These are phyloP conservation scores for Capreolus pygargus DNA, from an alignment of 2,113 vertebrate genomes.

Conservation along the genomic window DNA sequence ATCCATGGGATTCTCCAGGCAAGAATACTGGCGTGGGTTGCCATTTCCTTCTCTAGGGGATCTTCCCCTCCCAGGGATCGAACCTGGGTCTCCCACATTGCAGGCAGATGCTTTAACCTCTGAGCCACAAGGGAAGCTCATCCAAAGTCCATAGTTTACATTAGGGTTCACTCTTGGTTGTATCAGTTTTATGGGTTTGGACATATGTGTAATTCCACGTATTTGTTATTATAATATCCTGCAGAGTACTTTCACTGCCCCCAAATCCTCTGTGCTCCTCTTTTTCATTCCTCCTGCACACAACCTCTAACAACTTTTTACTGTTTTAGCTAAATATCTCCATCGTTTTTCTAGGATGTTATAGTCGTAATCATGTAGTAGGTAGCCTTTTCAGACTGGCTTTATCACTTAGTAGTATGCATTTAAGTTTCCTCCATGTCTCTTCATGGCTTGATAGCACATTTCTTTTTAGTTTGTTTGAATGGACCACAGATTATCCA, in stretches of 20 bases:
- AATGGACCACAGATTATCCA: background rate
- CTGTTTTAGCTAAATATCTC: background rate
- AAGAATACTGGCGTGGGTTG: too few relatives aligned
- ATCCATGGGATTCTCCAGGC: too few relatives aligned
- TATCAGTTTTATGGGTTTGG: background rate
- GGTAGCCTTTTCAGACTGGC: background rate
- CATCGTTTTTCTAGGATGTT: background rate
- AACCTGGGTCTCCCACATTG: too few relatives aligned
- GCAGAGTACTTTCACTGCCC: background rate
- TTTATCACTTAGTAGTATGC: background rate
- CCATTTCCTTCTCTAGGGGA: too few relatives aligned
- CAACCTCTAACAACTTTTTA: background rate
- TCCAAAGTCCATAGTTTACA: background rate
- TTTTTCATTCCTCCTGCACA: background rate
- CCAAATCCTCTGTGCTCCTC: background rate
- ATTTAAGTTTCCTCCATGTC: background rate
- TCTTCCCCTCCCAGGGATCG: too few relatives aligned
- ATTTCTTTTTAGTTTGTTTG: background rate
- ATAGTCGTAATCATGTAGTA: background rate
- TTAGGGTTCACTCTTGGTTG: background rate
- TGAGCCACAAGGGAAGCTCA: too few relatives aligned
- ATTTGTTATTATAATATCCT: background rate
- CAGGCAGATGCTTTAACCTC: too few relatives aligned
- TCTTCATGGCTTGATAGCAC: background rate
- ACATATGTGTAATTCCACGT: background rate